A percentile compares a stretch with the other conserved stretches of the same genome.
Evolutionary conservation across 2,797 vertebrate species (phyloP).

Genomic region (Pygocentrus nattereri): DNA sequence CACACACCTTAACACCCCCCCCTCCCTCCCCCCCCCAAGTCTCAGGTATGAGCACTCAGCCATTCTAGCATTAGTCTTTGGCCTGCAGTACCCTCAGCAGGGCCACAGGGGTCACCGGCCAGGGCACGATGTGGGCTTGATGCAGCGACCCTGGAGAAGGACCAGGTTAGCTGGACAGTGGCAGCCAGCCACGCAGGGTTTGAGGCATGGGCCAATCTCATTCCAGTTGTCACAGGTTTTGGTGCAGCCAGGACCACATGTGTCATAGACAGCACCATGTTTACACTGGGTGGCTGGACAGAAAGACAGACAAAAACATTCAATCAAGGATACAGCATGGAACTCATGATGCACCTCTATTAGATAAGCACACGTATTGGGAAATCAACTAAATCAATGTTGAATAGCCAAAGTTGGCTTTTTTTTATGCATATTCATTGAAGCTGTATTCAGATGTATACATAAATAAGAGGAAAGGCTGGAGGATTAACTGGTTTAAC

Average conservation of each 20-base stretch:
- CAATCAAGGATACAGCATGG: not conserved
- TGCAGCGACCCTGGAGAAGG: constrained; percentile 91
- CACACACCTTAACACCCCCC: constrained; percentile 6
- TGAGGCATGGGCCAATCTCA: constrained; percentile 91
- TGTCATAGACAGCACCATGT: constrained; percentile 92
- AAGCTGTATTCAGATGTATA: too few species aligned
- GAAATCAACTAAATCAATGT: too few species aligned
- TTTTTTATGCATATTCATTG: too few species aligned
- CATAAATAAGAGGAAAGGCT: too few species aligned
- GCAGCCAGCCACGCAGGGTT: constrained; percentile 93
- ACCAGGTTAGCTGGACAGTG: constrained; percentile 96
- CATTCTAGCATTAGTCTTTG: constrained; percentile 2
- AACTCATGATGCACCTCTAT: not conserved
- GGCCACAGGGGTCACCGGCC: constrained; percentile 88
- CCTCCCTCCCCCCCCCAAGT: not conserved
- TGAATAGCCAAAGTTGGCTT: too few species aligned
- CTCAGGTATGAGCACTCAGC: not conserved
- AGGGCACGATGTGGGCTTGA: constrained; percentile 93
- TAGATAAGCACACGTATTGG: too few species aligned
- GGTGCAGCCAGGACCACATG: constrained; percentile 93
- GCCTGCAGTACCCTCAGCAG: constrained; percentile 54
- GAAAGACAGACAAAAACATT: constrained; percentile 2
- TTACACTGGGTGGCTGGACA: constrained; percentile 92
- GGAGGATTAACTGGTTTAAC: too few species aligned
- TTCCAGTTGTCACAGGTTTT: constrained; percentile 99